Conservation (phyloP, 2,113 vertebrate genomes). For the Hypanus sabinus region DNA sequence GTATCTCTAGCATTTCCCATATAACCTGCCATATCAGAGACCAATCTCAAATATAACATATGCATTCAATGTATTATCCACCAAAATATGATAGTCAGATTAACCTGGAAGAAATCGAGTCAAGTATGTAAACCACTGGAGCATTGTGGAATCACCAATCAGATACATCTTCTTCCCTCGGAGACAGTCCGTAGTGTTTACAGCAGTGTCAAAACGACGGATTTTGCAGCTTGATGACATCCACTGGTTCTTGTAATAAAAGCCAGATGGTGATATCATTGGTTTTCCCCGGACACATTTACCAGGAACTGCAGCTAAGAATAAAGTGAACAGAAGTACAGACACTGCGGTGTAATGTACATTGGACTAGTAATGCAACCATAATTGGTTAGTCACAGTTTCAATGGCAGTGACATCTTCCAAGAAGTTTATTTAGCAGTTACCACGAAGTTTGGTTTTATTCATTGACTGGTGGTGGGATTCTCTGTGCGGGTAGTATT, state of each 20-base stretch:
- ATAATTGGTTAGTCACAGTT: no score
- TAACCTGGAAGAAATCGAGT: slow-evolving; percentile 68
- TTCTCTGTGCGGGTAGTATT: no score
- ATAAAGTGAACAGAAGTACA: slow-evolving; percentile 39
- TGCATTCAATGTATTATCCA: neutral
- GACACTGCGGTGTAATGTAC: no score
- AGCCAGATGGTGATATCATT: slow-evolving; percentile 64
- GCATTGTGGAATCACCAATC: slow-evolving; percentile 87
- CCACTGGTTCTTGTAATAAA: slow-evolving; percentile 79
- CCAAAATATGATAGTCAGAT: neutral
- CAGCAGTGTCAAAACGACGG: slow-evolving; percentile 70
- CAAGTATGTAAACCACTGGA: slow-evolving; percentile 93
- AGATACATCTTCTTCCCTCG: slow-evolving; percentile 77
- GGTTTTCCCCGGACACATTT: slow-evolving; percentile 42
- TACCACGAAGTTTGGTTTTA: no score
- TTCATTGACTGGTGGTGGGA: no score
- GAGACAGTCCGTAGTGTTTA: slow-evolving; percentile 71
- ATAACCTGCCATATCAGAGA: no score
- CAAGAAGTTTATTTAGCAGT: no score
- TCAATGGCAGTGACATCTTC: no score
- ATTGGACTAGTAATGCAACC: neutral
- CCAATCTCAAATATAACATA: neutral
- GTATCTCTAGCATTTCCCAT: no score
- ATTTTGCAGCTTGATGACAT: slow-evolving; percentile 56
- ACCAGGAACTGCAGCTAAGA: slow-evolving; percentile 41